phyloP scores from a whole-genome alignment of 2,888 invertebrate genomes.

The Neoitamus cyanurus region DNA sequence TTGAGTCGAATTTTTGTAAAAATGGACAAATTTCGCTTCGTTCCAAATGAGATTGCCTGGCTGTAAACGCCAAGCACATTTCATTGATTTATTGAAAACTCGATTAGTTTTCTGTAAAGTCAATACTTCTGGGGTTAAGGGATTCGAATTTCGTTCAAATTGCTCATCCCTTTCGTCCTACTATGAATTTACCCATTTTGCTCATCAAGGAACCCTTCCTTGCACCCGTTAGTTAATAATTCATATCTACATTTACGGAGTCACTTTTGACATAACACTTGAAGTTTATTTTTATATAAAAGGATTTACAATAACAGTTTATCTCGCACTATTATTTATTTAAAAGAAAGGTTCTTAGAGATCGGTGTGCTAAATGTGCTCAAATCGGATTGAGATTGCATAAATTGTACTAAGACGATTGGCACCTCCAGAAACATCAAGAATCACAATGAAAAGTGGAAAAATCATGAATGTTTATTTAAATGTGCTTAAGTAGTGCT shows the following conservation, averaged over 20 bases:
- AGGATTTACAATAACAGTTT: not conserved
- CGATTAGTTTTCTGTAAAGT: not conserved
- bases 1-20: not conserved
- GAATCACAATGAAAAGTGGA: not conserved
- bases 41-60: not conserved
- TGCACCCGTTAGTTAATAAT: not conserved
- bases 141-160: not conserved
- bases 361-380: not conserved
- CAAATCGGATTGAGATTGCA: not conserved
- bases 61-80: not conserved
- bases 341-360: not conserved
- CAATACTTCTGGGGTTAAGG: not conserved
- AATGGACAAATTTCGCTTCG: not conserved
- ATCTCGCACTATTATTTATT: not conserved
- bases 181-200: not conserved
- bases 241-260: not conserved
- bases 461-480: not conserved
- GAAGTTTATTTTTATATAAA: not conserved
- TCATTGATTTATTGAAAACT: not conserved
- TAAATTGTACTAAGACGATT: not conserved
- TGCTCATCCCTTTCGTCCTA: not conserved
- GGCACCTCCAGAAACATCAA: not conserved
- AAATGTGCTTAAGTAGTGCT: not conserved
- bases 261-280: not conserved
- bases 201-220: not conserved